Evolutionary conservation across 2,888 invertebrate genomes (phyloP).

Genomic region (Latrodectus hesperus): DNA sequence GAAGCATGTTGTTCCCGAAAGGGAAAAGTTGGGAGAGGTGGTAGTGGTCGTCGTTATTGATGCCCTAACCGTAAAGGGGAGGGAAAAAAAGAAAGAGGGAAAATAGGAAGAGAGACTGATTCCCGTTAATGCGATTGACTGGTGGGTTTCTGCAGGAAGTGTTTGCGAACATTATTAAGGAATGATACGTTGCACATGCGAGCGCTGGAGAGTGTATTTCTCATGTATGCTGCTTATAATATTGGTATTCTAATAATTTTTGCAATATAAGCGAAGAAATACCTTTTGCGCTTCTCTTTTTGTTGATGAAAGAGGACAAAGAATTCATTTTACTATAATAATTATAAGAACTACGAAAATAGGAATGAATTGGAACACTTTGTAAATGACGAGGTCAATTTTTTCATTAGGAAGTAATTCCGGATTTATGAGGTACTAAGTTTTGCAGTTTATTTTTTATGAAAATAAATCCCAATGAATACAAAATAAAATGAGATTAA

Average conservation of each 20-base stretch:
- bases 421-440: no score
- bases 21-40: slow-evolving; percentile 5
- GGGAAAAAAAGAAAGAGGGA: background rate
- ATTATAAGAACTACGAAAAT: no score
- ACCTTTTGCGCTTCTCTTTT: no score
- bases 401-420: no score
- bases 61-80: slow-evolving; percentile 23
- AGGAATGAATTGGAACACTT: no score
- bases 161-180: slow-evolving; percentile 28
- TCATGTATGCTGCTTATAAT: slow-evolving; percentile 5
- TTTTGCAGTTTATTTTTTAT: no score
- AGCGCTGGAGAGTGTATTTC: slow-evolving; percentile 22
- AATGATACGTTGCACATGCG: slow-evolving; percentile 20
- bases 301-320: no score
- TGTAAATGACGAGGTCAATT: no score
- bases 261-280: no score
- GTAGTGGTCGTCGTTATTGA: slow-evolving; percentile 39
- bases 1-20: slow-evolving; percentile 52
- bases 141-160: slow-evolving; percentile 10
- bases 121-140: slow-evolving; percentile 49
- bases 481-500: no score
- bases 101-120: slow-evolving; percentile 19
- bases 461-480: no score
- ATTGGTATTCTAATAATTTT: background rate
- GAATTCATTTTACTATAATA: no score